Conservation (phyloP, 2,113 vertebrate genomes). For the Tenebrosternarchus preto region DNA sequence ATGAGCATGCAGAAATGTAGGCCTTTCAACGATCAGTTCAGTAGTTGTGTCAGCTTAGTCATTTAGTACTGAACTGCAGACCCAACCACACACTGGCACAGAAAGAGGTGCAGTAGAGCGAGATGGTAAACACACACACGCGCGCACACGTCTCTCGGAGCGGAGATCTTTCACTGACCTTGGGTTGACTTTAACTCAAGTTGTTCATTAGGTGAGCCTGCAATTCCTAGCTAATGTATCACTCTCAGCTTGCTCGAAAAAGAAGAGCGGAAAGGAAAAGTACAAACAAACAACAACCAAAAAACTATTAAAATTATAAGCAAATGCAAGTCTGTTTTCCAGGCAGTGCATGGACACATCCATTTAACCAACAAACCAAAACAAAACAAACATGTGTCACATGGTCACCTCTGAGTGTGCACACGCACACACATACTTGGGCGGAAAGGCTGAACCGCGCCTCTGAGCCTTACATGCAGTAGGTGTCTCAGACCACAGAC, state of each 20-base stretch:
- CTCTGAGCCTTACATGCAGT: no score
- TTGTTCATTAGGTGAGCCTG: constrained; percentile 22
- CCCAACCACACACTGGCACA: not conserved
- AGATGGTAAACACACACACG: constrained; percentile 29
- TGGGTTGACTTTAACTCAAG: constrained; percentile 17
- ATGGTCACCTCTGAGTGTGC: no score
- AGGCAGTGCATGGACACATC: constrained; percentile 6
- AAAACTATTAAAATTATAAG: no score
- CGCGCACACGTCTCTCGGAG: constrained; percentile 38
- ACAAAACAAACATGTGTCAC: no score
- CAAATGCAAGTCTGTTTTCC: not conserved
- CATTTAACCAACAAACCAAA: no score
- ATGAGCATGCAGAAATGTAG: no score
- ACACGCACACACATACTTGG: no score
- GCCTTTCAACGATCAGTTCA: not conserved
- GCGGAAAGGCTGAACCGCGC: no score
- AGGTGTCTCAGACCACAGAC: not conserved
- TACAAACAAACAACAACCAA: not conserved
- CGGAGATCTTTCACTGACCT: constrained; percentile 32
- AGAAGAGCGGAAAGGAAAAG: not conserved
- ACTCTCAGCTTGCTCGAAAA: constrained; percentile 24
- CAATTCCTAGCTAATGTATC: constrained; percentile 44
- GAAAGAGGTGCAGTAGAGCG: no score
- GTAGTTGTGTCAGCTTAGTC: not conserved
- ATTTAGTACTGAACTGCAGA: constrained; percentile 26